Conservation (phyloP, 1,140 invertebrate genomes). For the Augochlora pura region DNA sequence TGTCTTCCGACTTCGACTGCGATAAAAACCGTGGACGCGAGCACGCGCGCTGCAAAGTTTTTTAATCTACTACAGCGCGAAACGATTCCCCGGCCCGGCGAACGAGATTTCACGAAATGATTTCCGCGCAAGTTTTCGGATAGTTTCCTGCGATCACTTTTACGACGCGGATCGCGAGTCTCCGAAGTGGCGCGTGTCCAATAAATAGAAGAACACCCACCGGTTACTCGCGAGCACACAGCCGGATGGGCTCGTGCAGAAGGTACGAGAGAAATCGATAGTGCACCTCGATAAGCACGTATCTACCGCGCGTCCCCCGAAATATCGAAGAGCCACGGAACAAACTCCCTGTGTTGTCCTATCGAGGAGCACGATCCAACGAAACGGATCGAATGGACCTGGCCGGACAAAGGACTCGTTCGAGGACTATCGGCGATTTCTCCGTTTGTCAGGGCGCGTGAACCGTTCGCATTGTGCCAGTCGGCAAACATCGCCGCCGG, state of each 20-base stretch:
- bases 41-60: neutral
- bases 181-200: no score
- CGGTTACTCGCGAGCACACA: neutral
- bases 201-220: neutral
- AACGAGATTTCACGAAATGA: no score
- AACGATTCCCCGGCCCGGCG: no score
- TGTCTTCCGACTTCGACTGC: neutral
- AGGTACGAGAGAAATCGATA: conserved; percentile 9
- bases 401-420: conserved; percentile 15
- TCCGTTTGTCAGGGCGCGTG: neutral
- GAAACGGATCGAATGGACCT: no score
- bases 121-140: neutral
- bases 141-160: neutral
- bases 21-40: neutral
- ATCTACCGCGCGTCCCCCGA: neutral
- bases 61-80: neutral
- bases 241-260: neutral
- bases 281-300: conserved; percentile 12
- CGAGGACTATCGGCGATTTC: conserved; percentile 17
- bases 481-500: neutral
- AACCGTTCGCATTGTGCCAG: neutral
- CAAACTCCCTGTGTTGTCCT: neutral
- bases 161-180: neutral
- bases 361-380: neutral
- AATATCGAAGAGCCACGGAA: neutral